Conservation (phyloP, 1,140 invertebrate species). For the Ooceraea biroi region DNA sequence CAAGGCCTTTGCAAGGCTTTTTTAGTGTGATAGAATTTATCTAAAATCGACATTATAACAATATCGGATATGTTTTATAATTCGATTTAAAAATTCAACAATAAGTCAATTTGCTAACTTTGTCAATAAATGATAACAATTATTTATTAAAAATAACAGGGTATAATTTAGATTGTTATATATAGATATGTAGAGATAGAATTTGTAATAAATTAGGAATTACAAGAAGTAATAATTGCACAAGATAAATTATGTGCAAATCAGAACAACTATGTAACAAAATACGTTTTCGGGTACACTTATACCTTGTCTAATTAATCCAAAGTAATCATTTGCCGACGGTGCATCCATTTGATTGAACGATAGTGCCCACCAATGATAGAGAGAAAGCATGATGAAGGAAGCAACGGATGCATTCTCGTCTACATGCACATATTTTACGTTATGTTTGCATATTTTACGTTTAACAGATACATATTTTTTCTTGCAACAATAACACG, state of each 20-base stretch:
- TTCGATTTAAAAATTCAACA: not conserved
- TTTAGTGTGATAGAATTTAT: constrained; percentile 28
- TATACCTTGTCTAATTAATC: not conserved
- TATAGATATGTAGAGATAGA: not conserved
- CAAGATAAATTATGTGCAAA: constrained; percentile 2
- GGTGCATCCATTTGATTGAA: constrained; percentile 19
- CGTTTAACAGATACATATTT: constrained; percentile 54
- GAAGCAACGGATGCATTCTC: constrained; percentile 31
- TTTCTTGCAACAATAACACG: constrained; percentile 44
- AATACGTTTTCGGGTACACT: not conserved
- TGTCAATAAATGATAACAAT: constrained; percentile 16
- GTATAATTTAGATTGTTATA: not conserved
- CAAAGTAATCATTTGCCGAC: constrained; percentile 11
- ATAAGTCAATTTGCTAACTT: constrained; percentile 25
- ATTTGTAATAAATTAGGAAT: constrained; percentile 17
- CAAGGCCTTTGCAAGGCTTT: too few relatives aligned
- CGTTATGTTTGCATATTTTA: constrained; percentile 34
- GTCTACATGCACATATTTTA: constrained; percentile 23
- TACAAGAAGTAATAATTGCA: not conserved
- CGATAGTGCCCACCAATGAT: constrained; percentile 4
- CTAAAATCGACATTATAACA: constrained; percentile 49
- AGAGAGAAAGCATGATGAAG: constrained; percentile 16
- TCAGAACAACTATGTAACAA: not conserved
- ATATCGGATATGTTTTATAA: constrained; percentile 65
- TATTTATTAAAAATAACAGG: not conserved